Conservation (phyloP, 2,888 invertebrate genomes). For the Philaethria dido region DNA sequence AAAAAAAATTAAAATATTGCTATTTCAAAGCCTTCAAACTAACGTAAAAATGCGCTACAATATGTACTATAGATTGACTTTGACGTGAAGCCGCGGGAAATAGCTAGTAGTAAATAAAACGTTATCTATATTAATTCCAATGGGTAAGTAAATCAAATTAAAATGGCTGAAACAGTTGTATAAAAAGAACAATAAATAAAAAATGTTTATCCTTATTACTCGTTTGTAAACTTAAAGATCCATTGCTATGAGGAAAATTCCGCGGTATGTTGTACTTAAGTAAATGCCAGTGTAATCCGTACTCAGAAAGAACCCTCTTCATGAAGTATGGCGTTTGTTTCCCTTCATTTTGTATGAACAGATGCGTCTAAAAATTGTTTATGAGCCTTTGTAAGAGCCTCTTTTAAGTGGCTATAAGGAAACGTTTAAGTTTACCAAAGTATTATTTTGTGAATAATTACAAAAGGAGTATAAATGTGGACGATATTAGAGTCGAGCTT, state of each 20-base stretch:
- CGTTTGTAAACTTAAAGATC: constrained; percentile 45
- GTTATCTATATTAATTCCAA: neutral
- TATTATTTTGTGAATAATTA: constrained; percentile 5
- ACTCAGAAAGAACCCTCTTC: constrained; percentile 50
- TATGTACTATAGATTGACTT: too few species aligned
- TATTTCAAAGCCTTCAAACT: too few species aligned
- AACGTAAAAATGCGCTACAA: too few species aligned
- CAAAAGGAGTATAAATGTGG: neutral
- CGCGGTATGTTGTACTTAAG: constrained; percentile 54
- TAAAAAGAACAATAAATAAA: constrained; percentile 27
- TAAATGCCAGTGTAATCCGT: constrained; percentile 60
- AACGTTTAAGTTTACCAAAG: constrained; percentile 2
- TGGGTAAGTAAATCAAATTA: neutral
- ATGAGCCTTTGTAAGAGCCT: constrained; percentile 31
- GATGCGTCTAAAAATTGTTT: constrained; percentile 52
- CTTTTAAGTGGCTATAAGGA: constrained; percentile 23
- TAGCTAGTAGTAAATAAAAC: neutral
- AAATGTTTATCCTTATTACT: constrained; percentile 40
- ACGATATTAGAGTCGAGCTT: too few species aligned
- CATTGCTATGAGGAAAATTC: constrained; percentile 53
- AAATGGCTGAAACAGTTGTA: constrained; percentile 14
- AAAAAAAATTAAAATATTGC: too few species aligned
- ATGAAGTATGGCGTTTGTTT: constrained; percentile 51
- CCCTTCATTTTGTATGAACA: constrained; percentile 65
- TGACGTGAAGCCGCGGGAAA: too few species aligned